Evolutionary conservation across 2,888 invertebrate genomes (phyloP).

Genomic region (Baccha elongata): DNA sequence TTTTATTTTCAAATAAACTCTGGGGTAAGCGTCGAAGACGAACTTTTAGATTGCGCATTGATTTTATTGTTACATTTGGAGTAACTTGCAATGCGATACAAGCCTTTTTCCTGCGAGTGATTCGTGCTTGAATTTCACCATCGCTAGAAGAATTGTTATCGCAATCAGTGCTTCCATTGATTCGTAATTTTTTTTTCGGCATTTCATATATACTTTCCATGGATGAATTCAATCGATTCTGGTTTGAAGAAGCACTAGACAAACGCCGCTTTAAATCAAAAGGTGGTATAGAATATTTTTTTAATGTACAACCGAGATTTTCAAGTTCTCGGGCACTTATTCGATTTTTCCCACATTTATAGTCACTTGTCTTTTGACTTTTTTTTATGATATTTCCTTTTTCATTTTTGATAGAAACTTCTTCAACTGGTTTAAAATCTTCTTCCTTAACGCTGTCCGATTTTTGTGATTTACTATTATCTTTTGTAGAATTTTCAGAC

Average conservation of each 20-base stretch:
- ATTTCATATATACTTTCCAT: background rate
- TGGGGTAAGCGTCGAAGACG: slow-evolving; percentile 38
- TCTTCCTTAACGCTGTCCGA: background rate
- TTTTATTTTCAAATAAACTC: background rate
- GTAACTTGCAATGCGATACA: slow-evolving; percentile 22
- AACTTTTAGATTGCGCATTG: background rate
- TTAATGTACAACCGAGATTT: slow-evolving; percentile 53
- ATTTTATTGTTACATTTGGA: background rate
- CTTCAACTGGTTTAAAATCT: too few species aligned
- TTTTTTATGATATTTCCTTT: background rate
- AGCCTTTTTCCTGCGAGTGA: slow-evolving; percentile 37
- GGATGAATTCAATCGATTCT: background rate
- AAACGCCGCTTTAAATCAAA: slow-evolving; percentile 33
- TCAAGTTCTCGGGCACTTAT: slow-evolving; percentile 46
- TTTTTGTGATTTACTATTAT: slow-evolving; percentile 8
- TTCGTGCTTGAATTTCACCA: too few species aligned
- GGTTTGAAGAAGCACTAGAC: background rate
- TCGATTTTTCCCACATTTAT: too few species aligned
- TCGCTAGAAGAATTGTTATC: too few species aligned
- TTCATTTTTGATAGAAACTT: background rate
- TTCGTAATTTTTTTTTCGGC: background rate
- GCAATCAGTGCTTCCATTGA: background rate
- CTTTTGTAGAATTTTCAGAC: slow-evolving; percentile 13
- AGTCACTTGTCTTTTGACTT: background rate
- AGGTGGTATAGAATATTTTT: slow-evolving; percentile 38